phyloP scores from a whole-genome alignment of 2,113 vertebrate species.

The Bostrychus sinensis region DNA sequence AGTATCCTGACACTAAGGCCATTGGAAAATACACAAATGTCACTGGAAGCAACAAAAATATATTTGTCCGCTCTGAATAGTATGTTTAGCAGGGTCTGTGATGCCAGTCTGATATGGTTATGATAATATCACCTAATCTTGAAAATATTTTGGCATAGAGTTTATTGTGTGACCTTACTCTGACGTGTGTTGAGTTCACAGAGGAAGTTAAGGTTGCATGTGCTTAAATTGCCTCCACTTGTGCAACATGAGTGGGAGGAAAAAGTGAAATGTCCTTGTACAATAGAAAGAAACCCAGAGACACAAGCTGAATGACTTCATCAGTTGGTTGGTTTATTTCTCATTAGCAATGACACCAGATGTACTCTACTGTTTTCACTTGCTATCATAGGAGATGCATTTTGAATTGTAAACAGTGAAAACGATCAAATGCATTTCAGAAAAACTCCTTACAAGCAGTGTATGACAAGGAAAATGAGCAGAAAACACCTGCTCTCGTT shows the following conservation, averaged over 20 bases:
- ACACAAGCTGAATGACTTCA: constrained; percentile 53
- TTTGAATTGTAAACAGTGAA: constrained; percentile 85
- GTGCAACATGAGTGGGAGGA: not conserved
- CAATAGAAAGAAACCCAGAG: constrained; percentile 25
- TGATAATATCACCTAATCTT: not conserved
- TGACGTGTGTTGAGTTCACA: not conserved
- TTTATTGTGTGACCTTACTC: not conserved
- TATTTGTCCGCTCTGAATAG: not conserved
- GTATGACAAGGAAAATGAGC: constrained; percentile 67
- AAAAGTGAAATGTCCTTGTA: not conserved
- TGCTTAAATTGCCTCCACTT: not conserved
- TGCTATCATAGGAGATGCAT: constrained; percentile 85
- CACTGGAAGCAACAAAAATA: not conserved
- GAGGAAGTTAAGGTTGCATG: not conserved
- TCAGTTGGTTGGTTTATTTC: constrained; percentile 90
- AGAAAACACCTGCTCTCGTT: constrained; percentile 55
- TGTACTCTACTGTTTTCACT: constrained; percentile 77
- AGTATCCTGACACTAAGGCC: not conserved
- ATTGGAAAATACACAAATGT: not conserved
- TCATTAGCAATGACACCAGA: constrained; percentile 86
- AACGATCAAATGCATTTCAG: constrained; percentile 82
- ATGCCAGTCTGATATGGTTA: not conserved
- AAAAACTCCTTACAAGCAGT: constrained; percentile 81
- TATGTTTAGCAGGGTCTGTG: not conserved
- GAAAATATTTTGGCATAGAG: not conserved